Percentiles rank a stretch among this genome's conserved stretches.
Evolutionary conservation across 2,888 invertebrate genomes (phyloP).

Genomic region (Podotricha telesiphe): DNA sequence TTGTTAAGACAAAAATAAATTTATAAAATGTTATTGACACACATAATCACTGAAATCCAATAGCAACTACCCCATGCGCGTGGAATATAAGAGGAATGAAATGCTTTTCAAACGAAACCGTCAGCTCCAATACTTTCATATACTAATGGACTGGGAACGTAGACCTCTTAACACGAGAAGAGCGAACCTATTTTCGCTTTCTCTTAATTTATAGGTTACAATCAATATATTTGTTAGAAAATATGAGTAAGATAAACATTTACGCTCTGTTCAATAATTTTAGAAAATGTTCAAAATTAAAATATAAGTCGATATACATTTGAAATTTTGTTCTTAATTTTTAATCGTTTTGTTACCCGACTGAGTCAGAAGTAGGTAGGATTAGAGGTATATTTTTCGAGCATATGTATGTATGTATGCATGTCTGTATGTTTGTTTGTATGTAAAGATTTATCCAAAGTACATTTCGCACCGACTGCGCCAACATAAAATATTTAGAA

Average conservation of each 20-base stretch:
- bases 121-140: conserved; percentile 28
- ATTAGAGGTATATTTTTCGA: no score
- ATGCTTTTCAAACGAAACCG: conserved; percentile 24
- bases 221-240: background rate
- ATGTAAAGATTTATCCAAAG: no score
- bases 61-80: background rate
- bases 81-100: conserved; percentile 18
- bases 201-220: background rate
- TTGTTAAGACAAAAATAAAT: conserved; percentile 6
- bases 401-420: no score
- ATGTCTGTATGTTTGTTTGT: no score
- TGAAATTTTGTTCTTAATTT: no score
- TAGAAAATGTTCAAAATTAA: background rate
- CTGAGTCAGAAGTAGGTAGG: no score
- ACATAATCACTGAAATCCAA: conserved; percentile 6
- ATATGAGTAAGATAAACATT: background rate
- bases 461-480: no score
- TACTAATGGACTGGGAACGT: conserved; percentile 34
- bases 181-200: conserved; percentile 16
- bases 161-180: conserved; percentile 24
- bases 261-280: background rate
- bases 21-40: conserved; percentile 5
- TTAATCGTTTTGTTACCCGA: no score
- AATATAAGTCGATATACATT: no score
- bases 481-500: no score